Evolutionary conservation across 2,797 vertebrate species (phyloP).

Genomic region (Xerus rutilus): DNA sequence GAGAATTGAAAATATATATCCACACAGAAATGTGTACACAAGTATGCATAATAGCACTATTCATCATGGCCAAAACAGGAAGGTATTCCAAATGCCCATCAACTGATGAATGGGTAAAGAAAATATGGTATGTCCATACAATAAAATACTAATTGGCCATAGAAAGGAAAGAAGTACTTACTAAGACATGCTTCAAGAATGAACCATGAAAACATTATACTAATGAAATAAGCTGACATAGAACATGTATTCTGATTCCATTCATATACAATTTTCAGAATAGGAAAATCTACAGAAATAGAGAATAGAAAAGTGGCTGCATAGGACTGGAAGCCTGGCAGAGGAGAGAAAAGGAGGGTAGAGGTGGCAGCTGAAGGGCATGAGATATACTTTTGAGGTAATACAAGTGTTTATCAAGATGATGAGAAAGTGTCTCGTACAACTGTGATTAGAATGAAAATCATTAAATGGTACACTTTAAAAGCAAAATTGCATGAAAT

Average conservation of each 20-base stretch:
- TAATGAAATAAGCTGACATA: not conserved
- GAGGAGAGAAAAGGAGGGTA: not conserved
- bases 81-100: not conserved
- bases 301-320: not conserved
- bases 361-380: not conserved
- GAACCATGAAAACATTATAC: not conserved
- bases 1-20: not conserved
- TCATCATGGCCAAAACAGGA: not conserved
- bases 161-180: not conserved
- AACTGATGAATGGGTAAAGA: not conserved
- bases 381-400: not conserved
- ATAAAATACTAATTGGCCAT: not conserved
- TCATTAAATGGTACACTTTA: not conserved
- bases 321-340: not conserved
- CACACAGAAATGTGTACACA: not conserved
- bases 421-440: not conserved
- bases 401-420: not conserved
- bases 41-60: not conserved
- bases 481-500: not conserved
- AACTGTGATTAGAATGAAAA: not conserved
- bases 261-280: not conserved
- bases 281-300: not conserved
- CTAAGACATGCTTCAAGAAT: not conserved
- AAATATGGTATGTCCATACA: not conserved
- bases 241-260: not conserved